These are phyloP conservation scores for Decapterus maruadsi DNA, from an alignment of 2,797 vertebrate species.

Conservation along the genomic window DNA sequence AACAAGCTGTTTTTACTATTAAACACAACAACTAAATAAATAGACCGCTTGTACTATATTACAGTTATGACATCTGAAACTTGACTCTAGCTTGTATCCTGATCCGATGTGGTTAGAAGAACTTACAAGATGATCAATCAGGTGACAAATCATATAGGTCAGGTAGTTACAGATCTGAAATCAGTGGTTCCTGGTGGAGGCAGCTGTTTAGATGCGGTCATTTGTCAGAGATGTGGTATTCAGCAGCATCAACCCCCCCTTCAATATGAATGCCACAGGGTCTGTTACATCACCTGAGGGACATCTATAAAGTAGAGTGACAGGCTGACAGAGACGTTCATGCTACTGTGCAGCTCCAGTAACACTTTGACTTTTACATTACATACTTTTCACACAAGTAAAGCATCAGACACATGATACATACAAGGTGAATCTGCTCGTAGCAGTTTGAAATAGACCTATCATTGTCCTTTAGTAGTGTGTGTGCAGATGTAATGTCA, in stretches of 20 bases:
- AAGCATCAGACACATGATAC: neutral
- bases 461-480: slow-evolving; percentile 12
- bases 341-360: neutral
- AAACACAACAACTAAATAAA: no score
- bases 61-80: neutral
- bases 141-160: neutral
- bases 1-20: no score
- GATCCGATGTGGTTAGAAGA: neutral
- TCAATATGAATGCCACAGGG: neutral
- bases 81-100: neutral
- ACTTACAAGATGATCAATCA: neutral
- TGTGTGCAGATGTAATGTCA: neutral
- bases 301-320: neutral
- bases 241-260: neutral
- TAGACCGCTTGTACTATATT: no score
- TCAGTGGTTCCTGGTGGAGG: neutral
- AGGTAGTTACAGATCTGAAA: neutral
- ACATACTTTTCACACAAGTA: neutral
- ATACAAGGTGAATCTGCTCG: no score
- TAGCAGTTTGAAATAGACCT: slow-evolving; percentile 24
- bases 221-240: neutral
- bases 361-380: neutral
- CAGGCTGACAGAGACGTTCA: neutral
- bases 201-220: neutral
- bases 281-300: slow-evolving; percentile 7